phyloP scores from a whole-genome alignment of 2,113 vertebrate genomes.

The Callospermophilus lateralis region DNA sequence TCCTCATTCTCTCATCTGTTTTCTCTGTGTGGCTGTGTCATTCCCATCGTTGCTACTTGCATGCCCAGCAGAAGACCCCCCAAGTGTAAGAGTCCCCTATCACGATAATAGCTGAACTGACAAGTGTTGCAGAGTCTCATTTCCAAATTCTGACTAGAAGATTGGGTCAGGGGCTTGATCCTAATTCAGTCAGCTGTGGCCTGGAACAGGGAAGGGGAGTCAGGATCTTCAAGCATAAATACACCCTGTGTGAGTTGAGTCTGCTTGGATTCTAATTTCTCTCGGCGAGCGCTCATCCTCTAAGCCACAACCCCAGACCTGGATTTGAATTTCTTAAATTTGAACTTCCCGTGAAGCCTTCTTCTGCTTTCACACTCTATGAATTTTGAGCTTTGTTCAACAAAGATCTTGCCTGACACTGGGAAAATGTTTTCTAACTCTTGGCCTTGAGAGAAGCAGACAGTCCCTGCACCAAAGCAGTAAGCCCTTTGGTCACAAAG shows the following conservation, averaged over 20 bases:
- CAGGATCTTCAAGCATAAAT: not conserved
- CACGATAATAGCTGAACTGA: not conserved
- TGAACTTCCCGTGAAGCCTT: not conserved
- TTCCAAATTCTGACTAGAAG: not conserved
- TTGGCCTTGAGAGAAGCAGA: not conserved
- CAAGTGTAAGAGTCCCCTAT: not conserved
- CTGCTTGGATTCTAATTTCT: not conserved
- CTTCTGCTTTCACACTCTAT: not conserved
- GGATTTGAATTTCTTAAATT: not conserved
- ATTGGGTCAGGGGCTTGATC: not conserved
- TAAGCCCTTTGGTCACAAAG: not conserved
- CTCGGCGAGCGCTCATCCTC: too few relatives aligned
- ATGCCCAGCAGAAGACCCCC: not conserved
- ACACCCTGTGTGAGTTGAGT: too few relatives aligned
- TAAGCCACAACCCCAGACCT: not conserved
- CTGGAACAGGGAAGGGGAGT: not conserved
- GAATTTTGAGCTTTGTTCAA: not conserved
- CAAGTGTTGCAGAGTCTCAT: not conserved
- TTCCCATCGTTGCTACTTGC: not conserved
- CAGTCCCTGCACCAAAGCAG: not conserved
- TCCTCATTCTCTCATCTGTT: not conserved
- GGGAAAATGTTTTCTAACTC: not conserved
- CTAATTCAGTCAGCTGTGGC: not conserved
- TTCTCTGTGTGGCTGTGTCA: not conserved
- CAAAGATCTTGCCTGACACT: not conserved